Base-by-base conservation (phyloP, 2,113 vertebrate genomes). In the Sorex araneus region DNA sequence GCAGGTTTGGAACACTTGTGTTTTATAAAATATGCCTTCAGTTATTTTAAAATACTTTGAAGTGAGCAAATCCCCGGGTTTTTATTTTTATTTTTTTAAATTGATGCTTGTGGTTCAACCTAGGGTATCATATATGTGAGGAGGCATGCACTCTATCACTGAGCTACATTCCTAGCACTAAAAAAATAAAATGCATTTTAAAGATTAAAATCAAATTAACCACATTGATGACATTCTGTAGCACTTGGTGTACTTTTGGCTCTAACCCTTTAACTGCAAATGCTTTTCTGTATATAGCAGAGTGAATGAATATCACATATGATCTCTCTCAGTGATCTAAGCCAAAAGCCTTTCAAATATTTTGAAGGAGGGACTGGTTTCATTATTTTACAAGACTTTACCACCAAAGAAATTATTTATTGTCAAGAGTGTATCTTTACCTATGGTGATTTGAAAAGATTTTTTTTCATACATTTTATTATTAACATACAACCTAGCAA, bases 401-500 rank as follows among this genome's bases (percentile, higher is more conserved):
- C 25, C 32, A 60, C 64, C 28, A 89, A 66, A 87, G 34, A 82
- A 86, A 15, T 45, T 78, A 69, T 66, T 82, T 75, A 71, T n/a
- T 76, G 2, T 64, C 89, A 76, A 85, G 57, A 66, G 32, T 89
- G 36, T 57, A 15, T 43, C 75, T 88, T 78, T 63, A 84, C 84
- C 57, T 88, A 83, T 79, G 40, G 28, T 19, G 43, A 10, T n/a
- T 89, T 75, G 10, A 40, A 91, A 81, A 60, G 70, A 78, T n/a
- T 40, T 40, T 60, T 79, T 32, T 87, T 92, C 40, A 82, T 40
- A 8, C 64, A 69, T 74, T 79, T 43, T 76, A 87, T 84, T 87
- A 76, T 13, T 80, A 23, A 82, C 89, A 45, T 18, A 69, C 30
- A 47, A 67, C n/a, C 15, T 43, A 63, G 10, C 2, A 40, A 87